Percentiles rank a stretch among this genome's conserved stretches.
phyloP scores from a whole-genome alignment of 1,140 invertebrate genomes.

The Scylla paramamosain region DNA sequence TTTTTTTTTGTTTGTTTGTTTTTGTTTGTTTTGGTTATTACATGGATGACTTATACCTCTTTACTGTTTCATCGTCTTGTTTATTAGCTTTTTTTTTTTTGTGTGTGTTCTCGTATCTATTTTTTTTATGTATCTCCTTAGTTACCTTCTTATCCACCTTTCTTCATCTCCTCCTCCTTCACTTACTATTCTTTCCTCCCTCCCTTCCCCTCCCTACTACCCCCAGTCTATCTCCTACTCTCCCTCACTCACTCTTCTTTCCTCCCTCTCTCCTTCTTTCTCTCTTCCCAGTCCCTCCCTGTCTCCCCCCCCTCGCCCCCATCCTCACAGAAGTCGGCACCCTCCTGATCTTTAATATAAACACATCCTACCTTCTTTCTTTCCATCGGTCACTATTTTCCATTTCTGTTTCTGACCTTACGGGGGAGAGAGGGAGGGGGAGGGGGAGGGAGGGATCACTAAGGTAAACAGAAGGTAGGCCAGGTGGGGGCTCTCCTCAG shows the following conservation, averaged over 20 bases:
- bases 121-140: too few relatives aligned
- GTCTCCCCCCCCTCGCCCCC: background rate
- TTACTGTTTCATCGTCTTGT: background rate
- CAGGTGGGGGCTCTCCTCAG: background rate
- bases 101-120: too few relatives aligned
- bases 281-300: background rate
- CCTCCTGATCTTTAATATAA: conserved; percentile 45
- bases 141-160: background rate
- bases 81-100: background rate
- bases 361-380: conserved; percentile 12
- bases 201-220: too few relatives aligned
- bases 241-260: background rate
- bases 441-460: background rate
- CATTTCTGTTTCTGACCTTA: conserved; percentile 24
- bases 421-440: background rate
- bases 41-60: background rate
- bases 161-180: background rate
- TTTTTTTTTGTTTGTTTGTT: too few relatives aligned
- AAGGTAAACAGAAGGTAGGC: background rate
- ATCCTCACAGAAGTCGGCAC: background rate
- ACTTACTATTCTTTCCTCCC: background rate
- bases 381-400: conserved; percentile 47
- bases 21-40: too few relatives aligned
- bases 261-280: background rate
- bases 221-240: background rate